A percentile compares a stretch with the other conserved stretches of the same genome.
phyloP scores from a whole-genome alignment of 30 jellyfish, hydroid and myxozoan genomes.

The Hydractinia echinata region DNA sequence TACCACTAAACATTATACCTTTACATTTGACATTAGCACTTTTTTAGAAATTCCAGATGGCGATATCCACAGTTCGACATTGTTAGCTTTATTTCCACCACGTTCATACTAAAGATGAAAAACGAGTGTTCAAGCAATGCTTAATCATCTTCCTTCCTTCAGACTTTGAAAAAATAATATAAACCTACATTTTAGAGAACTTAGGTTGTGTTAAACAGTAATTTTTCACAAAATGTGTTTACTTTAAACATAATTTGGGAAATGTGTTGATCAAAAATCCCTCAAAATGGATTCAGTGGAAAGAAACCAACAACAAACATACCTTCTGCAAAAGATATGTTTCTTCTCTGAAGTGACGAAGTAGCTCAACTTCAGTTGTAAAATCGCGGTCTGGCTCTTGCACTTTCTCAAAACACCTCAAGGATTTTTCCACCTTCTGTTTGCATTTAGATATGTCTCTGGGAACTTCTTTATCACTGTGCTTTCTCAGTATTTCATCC shows the following conservation, averaged over 20 bases:
- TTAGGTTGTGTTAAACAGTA: neutral
- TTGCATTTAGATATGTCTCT: constrained; percentile 35
- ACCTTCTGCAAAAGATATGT: constrained; percentile 28
- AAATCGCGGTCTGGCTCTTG: constrained; percentile 34
- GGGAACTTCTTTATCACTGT: constrained; percentile 13
- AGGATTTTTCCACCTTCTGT: constrained; percentile 36
- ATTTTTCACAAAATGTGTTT: neutral
- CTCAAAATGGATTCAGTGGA: neutral
- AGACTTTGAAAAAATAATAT: neutral
- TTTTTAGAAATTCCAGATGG: constrained; percentile 14
- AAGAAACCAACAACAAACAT: neutral
- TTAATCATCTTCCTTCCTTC: neutral
- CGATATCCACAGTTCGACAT: constrained; percentile 23
- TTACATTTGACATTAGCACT: constrained; percentile 16
- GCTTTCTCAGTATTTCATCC: constrained; percentile 23
- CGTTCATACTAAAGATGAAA: constrained; percentile 26
- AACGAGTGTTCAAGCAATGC: neutral
- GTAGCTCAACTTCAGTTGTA: constrained; percentile 31
- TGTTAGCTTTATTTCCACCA: constrained; percentile 14
- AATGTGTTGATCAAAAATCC: no score
- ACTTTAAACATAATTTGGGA: neutral
- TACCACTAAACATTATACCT: constrained; percentile 4
- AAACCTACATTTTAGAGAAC: neutral
- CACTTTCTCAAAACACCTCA: constrained; percentile 16
- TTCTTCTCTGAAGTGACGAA: constrained; percentile 30